Base-by-base conservation (phyloP, 2,797 vertebrate genomes). In the Cyclopterus lumpus region DNA sequence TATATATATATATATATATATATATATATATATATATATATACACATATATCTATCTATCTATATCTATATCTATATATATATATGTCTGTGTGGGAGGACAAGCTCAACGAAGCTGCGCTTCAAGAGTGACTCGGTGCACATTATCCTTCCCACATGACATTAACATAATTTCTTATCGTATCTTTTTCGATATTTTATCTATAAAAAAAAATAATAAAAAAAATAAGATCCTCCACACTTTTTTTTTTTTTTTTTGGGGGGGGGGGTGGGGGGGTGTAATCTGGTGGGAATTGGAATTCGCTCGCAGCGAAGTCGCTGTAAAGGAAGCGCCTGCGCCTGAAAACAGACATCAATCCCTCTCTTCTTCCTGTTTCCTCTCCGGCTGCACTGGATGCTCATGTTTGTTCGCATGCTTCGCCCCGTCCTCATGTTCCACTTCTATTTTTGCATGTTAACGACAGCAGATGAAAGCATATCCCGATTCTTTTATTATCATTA, bases 401-500 rank as follows among this genome's bases (percentile, higher is more conserved):
- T 85, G 73, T 88, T 81, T 88, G 80, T 82, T 84, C 82, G 9
- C 61, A 80, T 64, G n/a, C 79, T 77, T 84, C 80, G 78, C 28
- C 87, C 79, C 72, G 24, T 86, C 83, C 60, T 79, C 80, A 77
- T 81, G 76, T 87, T 89, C 76, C 70, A 79, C 76, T 66, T 88
- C 84, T 89, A 89, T 91, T 92, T 91, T 71, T 90, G 77, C 73
- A 59, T 81, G 71, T 86, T 82, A 74, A 65, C 82, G 46, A 49
- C 61, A 63, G 58, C 24, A 73, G 73, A 92, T 88, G 69, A 88
- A 84, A 87, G 84, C 32, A 11, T 14, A 26, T 65, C 44, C 42
- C 69, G 64, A 53, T 46, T 71, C n/a, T n/a, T n/a, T n/a, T n/a
- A n/a, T n/a, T n/a, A n/a, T n/a, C n/a, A n/a, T 81, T 44, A 61